These are phyloP conservation scores for Mugil cephalus DNA, from an alignment of 2,113 vertebrate species.

Conservation along the genomic window DNA sequence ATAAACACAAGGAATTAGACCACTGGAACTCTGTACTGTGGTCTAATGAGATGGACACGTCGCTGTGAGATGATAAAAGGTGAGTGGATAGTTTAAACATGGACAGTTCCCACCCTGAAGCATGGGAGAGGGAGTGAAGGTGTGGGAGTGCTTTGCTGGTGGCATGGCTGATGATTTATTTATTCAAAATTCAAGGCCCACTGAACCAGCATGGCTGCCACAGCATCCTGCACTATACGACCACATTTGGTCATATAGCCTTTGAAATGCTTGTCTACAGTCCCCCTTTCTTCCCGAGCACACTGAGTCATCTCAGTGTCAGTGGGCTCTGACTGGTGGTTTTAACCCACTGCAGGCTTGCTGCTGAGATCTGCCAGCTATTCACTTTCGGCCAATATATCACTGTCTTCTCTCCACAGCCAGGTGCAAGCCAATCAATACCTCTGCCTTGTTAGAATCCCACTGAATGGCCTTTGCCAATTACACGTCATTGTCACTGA, in stretches of 20 bases:
- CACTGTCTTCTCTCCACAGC: slow-evolving; percentile 48
- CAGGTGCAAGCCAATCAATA: slow-evolving; percentile 57
- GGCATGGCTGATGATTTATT: too few relatives aligned
- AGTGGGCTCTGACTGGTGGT: slow-evolving; percentile 16
- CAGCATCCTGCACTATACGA: too few relatives aligned
- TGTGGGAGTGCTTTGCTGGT: too few relatives aligned
- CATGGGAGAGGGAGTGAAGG: too few relatives aligned
- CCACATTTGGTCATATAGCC: not conserved
- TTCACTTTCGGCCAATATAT: slow-evolving; percentile 56
- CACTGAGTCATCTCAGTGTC: not conserved
- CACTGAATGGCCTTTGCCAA: slow-evolving; percentile 23
- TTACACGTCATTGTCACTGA: not conserved
- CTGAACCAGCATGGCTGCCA: too few relatives aligned
- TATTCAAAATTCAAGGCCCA: too few relatives aligned
- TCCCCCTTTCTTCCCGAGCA: not conserved
- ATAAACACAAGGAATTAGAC: too few relatives aligned
- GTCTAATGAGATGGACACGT: too few relatives aligned
- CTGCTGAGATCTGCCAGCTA: slow-evolving; percentile 53
- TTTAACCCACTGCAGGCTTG: slow-evolving; percentile 43
- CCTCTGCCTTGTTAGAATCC: slow-evolving; percentile 34
- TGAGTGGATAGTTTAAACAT: too few relatives aligned
- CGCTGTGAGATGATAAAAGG: too few relatives aligned
- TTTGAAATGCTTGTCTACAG: not conserved
- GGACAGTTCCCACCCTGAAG: too few relatives aligned
- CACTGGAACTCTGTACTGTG: too few relatives aligned